Conservation (phyloP, 2,888 invertebrate genomes). For the Pristionchus arcanus region DNA sequence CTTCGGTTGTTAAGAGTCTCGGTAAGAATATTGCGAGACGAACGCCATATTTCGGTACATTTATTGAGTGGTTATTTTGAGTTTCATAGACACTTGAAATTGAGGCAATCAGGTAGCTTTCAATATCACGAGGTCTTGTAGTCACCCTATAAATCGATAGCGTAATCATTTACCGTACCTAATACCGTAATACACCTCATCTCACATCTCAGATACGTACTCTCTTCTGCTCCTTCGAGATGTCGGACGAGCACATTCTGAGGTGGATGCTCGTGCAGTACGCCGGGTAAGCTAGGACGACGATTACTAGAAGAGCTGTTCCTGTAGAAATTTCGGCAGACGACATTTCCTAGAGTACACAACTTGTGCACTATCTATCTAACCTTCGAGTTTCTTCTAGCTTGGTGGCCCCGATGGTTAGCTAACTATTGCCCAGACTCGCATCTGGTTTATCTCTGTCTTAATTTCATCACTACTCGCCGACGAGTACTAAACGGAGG, state of each 20-base stretch:
- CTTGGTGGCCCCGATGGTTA: neutral
- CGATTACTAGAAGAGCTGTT: neutral
- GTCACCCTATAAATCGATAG: no score
- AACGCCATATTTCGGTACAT: no score
- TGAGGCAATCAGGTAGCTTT: no score
- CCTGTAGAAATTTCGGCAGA: constrained; percentile 7
- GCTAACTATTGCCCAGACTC: neutral
- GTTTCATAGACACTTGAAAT: no score
- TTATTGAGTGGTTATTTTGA: no score
- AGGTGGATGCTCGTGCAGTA: constrained; percentile 79
- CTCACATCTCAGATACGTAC: constrained; percentile 73
- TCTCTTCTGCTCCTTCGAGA: constrained; percentile 78
- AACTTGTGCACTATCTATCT: neutral
- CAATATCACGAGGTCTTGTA: no score
- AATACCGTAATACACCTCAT: neutral
- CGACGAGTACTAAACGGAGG: no score
- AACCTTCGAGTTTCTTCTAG: neutral
- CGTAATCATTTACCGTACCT: no score
- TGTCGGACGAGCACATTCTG: constrained; percentile 77
- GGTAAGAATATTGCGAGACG: no score
- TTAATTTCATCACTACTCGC: neutral
- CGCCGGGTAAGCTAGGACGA: constrained; percentile 72
- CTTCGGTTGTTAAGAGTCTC: no score
- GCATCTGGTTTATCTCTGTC: neutral
- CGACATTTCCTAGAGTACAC: constrained; percentile 14